Conservation (phyloP, 2,888 invertebrate genomes). For the Eugnorisma glareosa region DNA sequence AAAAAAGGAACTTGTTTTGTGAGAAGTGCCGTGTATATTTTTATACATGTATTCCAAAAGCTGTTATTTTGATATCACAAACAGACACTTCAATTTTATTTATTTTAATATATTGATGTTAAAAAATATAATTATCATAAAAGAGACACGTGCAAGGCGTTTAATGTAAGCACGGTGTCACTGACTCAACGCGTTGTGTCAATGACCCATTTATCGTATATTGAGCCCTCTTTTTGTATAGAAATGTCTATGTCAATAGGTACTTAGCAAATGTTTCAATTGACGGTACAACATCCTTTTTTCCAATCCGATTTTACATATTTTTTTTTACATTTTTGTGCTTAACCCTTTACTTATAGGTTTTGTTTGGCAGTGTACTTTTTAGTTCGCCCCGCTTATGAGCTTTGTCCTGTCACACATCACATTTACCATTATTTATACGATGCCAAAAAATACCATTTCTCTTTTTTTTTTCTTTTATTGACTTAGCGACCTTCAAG, state of each 20-base stretch:
- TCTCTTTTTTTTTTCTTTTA: neutral
- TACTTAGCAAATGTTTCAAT: neutral
- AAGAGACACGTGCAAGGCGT: conserved; percentile 5
- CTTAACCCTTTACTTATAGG: neutral
- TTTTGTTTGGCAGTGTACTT: neutral
- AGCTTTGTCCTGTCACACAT: neutral
- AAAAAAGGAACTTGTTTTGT: no score
- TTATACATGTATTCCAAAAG: no score
- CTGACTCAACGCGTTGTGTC: neutral
- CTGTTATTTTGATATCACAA: no score
- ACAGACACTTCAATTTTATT: no score
- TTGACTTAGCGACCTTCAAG: neutral
- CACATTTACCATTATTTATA: neutral
- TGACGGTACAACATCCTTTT: neutral
- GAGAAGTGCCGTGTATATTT: no score
- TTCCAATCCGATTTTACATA: neutral
- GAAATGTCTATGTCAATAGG: neutral
- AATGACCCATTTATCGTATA: neutral
- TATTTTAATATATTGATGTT: no score
- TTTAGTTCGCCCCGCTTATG: neutral
- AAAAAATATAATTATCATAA: neutral
- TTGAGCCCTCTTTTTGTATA: neutral
- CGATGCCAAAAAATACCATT: neutral
- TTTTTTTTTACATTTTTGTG: neutral
- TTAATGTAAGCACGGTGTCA: conserved; percentile 6